Conservation (phyloP, 1,140 invertebrate species). For the Antheraea mylitta region DNA sequence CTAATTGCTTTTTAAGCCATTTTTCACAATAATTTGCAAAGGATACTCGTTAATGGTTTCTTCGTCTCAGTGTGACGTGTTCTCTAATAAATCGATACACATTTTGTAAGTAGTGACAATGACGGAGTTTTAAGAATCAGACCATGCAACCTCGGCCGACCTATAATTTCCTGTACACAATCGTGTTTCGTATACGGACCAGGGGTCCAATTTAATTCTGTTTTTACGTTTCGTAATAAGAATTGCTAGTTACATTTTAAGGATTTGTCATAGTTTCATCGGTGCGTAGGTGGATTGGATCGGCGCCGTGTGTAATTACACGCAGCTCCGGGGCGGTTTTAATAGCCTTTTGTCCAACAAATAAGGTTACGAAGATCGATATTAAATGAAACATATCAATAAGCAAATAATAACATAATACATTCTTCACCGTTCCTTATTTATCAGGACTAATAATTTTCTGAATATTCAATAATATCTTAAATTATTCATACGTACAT, state of each 20-base stretch:
- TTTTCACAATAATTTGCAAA: too few relatives aligned
- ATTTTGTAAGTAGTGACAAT: background rate
- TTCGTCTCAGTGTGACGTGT: background rate
- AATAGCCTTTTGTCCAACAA: background rate
- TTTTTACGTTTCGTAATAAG: constrained; percentile 6
- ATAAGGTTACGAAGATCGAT: background rate
- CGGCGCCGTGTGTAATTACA: constrained; percentile 6
- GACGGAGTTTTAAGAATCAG: background rate
- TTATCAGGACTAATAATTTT: too few relatives aligned
- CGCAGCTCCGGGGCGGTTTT: background rate
- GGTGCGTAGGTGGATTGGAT: background rate
- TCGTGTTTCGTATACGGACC: background rate
- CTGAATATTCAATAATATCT: too few relatives aligned
- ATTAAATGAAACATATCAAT: background rate
- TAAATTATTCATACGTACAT: too few relatives aligned
- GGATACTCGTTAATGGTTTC: background rate
- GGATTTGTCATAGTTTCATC: constrained; percentile 7
- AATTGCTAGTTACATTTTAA: constrained; percentile 4
- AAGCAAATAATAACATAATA: too few relatives aligned
- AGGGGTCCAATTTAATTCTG: constrained; percentile 3
- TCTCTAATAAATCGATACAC: background rate
- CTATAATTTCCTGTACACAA: background rate
- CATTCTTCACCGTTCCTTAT: too few relatives aligned
- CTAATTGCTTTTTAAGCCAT: too few relatives aligned
- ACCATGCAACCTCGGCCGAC: background rate